Base-by-base conservation (phyloP, 2,797 vertebrate species). In the Pipistrellus pygmaeus region DNA sequence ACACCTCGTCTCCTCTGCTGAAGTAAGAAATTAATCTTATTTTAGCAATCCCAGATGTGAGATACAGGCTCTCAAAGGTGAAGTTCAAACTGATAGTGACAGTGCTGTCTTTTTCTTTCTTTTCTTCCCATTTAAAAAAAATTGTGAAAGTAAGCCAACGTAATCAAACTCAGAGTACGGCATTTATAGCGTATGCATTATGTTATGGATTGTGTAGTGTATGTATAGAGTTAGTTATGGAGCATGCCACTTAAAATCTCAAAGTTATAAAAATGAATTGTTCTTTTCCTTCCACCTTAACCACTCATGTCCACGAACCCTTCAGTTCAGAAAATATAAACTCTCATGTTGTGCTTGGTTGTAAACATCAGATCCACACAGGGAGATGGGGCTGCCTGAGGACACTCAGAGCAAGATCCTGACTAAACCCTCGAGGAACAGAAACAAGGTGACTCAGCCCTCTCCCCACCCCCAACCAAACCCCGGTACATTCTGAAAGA, bases 11-110 rank as follows among this genome's bases (percentile, higher is more conserved):
- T 90, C 76, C 35, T 66, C 57, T 73, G 44, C 55, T 92, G 75
- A 94, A 23, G 3, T 90, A 85, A 85, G 68, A 93, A 60, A 69
- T 80, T 71, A 60, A 46, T 72, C 32, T 35, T 44, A 60, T 41
- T 53, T 85, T 32, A 35, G 35, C 25, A 60, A 35, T 27, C 25
- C 78, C 14, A 85, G 80, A 92, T 64, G 83, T 88, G 86, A 91
- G 75, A 92, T 69, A 78, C 27, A 48, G 7, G 68, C 30, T 60
- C 64, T 93, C 83, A 85, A 92, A 91, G 75, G 73, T 32, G 75
- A 85, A 82, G 21, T 78, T 93, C 81, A 83, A 73, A 80, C 35
- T 48, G 60, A 88, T 14, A 53, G 25, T 41, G 76, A 66, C 21
- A 55, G 21, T 17, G 51, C 12, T 73, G 14, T 78, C n/a, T 57